Evolutionary conservation across 2,888 invertebrate genomes (phyloP), one percentile per base, ranked within the genome.

Genomic region (Oscheius sp.): DNA sequence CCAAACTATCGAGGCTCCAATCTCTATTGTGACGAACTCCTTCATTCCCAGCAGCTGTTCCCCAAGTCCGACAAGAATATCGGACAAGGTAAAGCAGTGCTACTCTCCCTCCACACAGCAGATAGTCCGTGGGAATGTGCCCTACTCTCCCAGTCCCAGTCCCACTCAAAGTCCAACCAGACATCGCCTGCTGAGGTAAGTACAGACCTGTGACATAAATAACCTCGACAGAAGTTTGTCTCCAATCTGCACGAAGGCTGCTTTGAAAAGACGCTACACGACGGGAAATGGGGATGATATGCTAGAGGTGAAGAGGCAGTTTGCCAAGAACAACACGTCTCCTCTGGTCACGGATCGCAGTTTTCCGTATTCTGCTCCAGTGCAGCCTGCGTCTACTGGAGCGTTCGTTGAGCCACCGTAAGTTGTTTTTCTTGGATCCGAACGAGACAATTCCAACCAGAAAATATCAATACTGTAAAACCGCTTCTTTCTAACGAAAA

Each of bases 81-180:
- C 75, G 10, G 83, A 82, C 50, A 72, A 60, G n/a, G 11, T 79
- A 29, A 73, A 85, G 79, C 87, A 87, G 68, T 86, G 86, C 73
- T 87, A 85, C 70, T 86, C 88, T 2, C 89, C 89, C 2, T 87
- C 87, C 7, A 87, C 89, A 7, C 86, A 89, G 60, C 85, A 85
- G 63, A 80, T 88, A n/a, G 85, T 89, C 10, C 80, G 86, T 0
- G 75, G 83, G 10, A 88, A 88, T 71, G 84, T 89, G n/a, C 82
- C 87, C 10, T 89, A 88, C 74, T 89, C 87, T 32, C 83, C 84
- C 2, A 80, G 79, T 55, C 81, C 82, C 47, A 80, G 78, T 76
- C 84, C 84, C 7, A 79, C 80, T 1, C 76, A 77, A 35, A 83
- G 83, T 51, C 84, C 84, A 0, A 77, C 75, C 9, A 57, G 79